These are phyloP conservation scores for Caenorhabditis afra DNA, from an alignment of 2,888 invertebrate genomes.

Conservation along the genomic window DNA sequence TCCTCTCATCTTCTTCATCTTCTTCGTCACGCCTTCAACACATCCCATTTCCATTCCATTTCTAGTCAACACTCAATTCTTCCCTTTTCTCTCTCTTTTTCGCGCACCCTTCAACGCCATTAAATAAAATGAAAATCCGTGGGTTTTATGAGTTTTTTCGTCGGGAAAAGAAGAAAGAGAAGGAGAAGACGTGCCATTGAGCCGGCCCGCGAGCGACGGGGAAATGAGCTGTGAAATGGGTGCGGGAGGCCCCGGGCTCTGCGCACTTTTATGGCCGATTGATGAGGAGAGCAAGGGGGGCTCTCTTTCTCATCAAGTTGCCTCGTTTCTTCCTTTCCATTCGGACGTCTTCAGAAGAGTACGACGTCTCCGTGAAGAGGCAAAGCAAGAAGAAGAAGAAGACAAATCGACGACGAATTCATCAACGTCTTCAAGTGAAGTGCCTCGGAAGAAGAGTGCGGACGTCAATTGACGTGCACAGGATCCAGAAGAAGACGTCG, in stretches of 20 bases:
- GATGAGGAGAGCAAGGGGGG: conserved; percentile 2
- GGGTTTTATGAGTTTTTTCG: conserved; percentile 41
- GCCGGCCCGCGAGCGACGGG: not conserved
- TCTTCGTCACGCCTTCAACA: conserved; percentile 1
- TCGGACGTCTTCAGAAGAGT: conserved; percentile 40
- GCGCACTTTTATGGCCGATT: conserved; percentile 52
- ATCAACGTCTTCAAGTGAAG: conserved; percentile 51
- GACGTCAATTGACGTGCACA: too few species aligned
- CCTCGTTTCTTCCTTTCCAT: conserved; percentile 12
- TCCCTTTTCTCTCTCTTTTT: conserved; percentile 4
- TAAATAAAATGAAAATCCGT: conserved; percentile 35
- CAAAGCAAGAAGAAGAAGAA: conserved; percentile 12
- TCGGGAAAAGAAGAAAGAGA: conserved; percentile 34
- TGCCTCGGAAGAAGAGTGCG: too few species aligned
- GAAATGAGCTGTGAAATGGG: conserved; percentile 52
- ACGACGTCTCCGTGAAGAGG: too few species aligned
- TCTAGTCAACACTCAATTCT: conserved; percentile 51
- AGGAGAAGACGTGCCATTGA: too few species aligned
- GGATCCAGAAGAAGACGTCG: not conserved
- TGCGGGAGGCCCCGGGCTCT: not conserved
- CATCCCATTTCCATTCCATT: conserved; percentile 22
- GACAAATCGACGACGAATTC: conserved; percentile 52
- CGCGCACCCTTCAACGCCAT: conserved; percentile 18
- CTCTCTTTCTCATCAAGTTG: not conserved
- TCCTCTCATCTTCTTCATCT: conserved; percentile 6